phyloP scores from a whole-genome alignment of 2,113 vertebrate species.

The Pipa parva region DNA sequence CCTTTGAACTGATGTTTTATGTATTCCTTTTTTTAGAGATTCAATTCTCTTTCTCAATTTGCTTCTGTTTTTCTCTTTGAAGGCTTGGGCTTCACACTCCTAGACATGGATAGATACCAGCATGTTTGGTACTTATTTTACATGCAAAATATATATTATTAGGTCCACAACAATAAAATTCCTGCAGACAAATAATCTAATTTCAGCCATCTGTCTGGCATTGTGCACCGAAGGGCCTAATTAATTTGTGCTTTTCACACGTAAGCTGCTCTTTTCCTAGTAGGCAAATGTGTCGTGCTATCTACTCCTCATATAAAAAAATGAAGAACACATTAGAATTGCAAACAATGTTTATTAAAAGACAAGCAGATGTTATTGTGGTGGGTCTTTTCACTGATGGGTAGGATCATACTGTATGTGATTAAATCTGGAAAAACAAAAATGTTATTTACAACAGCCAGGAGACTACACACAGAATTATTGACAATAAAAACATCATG shows the following conservation, averaged over 20 bases:
- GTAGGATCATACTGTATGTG: neutral
- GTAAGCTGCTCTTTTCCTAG: constrained; percentile 35
- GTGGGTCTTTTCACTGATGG: constrained; percentile 10
- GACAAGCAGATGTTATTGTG: constrained; percentile 19
- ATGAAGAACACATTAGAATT: constrained; percentile 30
- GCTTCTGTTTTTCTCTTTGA: neutral
- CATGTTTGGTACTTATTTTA: neutral
- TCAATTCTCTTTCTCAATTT: neutral
- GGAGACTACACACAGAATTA: neutral
- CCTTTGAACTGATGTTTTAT: neutral
- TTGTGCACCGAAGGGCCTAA: constrained; percentile 36
- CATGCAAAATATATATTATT: constrained; percentile 24
- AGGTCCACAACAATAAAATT: constrained; percentile 29
- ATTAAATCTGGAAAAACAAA: constrained; percentile 7
- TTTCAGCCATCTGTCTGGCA: constrained; percentile 39
- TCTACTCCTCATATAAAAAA: constrained; percentile 32
- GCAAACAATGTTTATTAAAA: constrained; percentile 27
- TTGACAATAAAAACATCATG: neutral
- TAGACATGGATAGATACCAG: too few species aligned
- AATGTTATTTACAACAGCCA: neutral
- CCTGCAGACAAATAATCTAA: constrained; percentile 40
- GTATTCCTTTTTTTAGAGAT: neutral
- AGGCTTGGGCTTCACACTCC: neutral
- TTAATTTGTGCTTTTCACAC: constrained; percentile 42
- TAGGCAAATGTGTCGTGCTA: constrained; percentile 34